phyloP scores from a whole-genome alignment of 2,888 invertebrate species.

The Leptopterna dolabrata region DNA sequence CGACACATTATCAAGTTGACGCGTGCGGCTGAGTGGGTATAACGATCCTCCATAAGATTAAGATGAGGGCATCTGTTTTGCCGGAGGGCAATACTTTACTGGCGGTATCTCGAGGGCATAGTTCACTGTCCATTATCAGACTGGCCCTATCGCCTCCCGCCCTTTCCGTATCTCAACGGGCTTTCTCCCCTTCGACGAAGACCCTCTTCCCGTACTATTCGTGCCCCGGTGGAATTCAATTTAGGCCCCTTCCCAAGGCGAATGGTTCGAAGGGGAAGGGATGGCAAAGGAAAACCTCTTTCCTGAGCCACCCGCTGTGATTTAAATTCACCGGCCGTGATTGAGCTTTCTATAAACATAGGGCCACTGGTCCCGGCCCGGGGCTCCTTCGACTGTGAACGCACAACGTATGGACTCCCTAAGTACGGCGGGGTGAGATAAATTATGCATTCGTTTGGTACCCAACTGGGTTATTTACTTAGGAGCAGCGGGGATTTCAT shows the following conservation, averaged over 20 bases:
- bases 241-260: constrained; percentile 19
- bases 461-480: constrained; percentile 27
- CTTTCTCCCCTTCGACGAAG: constrained; percentile 10
- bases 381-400: constrained; percentile 42
- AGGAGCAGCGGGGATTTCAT: not conserved
- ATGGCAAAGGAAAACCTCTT: constrained; percentile 35
- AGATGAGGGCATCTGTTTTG: constrained; percentile 49
- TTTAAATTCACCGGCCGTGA: constrained; percentile 52
- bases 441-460: constrained; percentile 39
- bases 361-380: not conserved
- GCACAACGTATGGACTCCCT: not conserved
- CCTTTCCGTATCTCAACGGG: not conserved
- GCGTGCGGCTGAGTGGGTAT: constrained; percentile 35
- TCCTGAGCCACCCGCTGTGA: constrained; percentile 32
- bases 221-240: constrained; percentile 40
- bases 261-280: constrained; percentile 4
- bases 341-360: constrained; percentile 54
- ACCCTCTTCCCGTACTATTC: constrained; percentile 30
- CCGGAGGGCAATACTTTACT: not conserved
- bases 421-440: constrained; percentile 16
- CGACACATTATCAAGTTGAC: constrained; percentile 38
- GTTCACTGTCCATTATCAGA: constrained; percentile 52
- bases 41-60: constrained; percentile 45
- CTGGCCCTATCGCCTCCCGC: constrained; percentile 10
- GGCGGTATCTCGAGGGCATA: constrained; percentile 32